A percentile compares a stretch with the other conserved stretches of the same genome.
Conservation (phyloP, 2,888 invertebrate species). For the Zaprionus bogoriensis region DNA sequence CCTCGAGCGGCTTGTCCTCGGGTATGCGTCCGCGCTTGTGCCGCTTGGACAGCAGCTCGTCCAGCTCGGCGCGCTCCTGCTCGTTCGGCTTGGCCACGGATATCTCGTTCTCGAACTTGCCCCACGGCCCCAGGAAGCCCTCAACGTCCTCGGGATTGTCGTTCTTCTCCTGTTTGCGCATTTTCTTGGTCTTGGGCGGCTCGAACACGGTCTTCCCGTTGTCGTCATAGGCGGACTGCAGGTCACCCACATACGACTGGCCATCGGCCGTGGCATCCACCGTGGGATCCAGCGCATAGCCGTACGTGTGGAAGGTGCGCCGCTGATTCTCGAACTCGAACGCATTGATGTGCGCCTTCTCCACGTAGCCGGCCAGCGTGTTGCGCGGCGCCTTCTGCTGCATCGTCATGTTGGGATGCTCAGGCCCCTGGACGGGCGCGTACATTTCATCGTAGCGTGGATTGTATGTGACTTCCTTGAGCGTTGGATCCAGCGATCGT, state of each 20-base stretch:
- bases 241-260: conserved; percentile 85
- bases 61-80: conserved; percentile 96
- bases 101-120: conserved; percentile 94
- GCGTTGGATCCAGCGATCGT: conserved; percentile 89
- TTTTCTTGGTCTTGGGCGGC: conserved; percentile 89
- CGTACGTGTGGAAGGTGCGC: conserved; percentile 96
- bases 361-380: conserved; percentile 96
- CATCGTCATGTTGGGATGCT: conserved; percentile 95
- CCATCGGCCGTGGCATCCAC: conserved; percentile 85
- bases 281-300: conserved; percentile 97
- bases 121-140: conserved; percentile 99
- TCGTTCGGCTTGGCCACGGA: conserved; percentile 94
- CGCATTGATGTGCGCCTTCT: conserved; percentile 96
- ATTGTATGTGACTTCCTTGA: conserved; percentile 93
- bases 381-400: conserved; percentile 95
- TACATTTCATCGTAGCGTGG: conserved; percentile 97
- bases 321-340: conserved; percentile 99
- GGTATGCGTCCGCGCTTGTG: conserved; percentile 93
- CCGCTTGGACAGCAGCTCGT: conserved; percentile 95
- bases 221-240: conserved; percentile 88
- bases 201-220: conserved; percentile 96
- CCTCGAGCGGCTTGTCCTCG: conserved; percentile 96
- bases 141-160: conserved; percentile 95
- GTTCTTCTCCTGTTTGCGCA: conserved; percentile 93
- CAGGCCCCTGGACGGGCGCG: conserved; percentile 95